Percentiles rank a stretch among this genome's conserved stretches.
Conservation (phyloP, 2,113 vertebrate species). For the Hippolais icterina region DNA sequence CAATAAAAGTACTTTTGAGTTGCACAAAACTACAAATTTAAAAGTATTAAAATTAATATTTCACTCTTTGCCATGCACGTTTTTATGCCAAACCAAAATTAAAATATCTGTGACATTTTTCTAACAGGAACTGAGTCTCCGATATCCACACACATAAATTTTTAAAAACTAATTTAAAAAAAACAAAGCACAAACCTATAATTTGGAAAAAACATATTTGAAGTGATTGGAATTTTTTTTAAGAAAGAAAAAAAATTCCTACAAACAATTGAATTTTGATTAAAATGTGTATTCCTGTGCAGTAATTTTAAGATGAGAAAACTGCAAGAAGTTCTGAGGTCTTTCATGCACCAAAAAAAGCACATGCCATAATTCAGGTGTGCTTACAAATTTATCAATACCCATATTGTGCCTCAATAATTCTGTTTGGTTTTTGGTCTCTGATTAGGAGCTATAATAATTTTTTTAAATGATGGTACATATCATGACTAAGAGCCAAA, state of each 20-base stretch:
- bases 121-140: background rate
- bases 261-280: background rate
- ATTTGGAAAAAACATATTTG: background rate
- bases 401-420: background rate
- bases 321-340: background rate
- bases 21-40: background rate
- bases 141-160: background rate
- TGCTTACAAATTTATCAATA: background rate
- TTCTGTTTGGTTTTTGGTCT: background rate
- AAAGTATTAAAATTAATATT: background rate
- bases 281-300: fast-evolving
- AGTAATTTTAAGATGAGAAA: background rate
- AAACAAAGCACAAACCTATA: background rate
- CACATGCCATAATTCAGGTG: background rate
- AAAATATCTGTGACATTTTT: background rate
- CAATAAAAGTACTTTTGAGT: background rate
- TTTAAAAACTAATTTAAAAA: background rate
- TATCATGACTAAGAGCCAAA: background rate
- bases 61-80: background rate
- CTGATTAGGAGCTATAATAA: background rate
- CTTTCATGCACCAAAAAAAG: background rate
- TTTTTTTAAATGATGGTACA: background rate
- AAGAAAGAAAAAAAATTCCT: background rate
- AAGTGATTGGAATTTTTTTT: background rate
- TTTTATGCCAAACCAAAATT: background rate